A percentile compares a stretch with the other conserved stretches of the same genome.
Evolutionary conservation across 2,888 invertebrate species (phyloP).

Genomic region (Muschampia plurimacula): DNA sequence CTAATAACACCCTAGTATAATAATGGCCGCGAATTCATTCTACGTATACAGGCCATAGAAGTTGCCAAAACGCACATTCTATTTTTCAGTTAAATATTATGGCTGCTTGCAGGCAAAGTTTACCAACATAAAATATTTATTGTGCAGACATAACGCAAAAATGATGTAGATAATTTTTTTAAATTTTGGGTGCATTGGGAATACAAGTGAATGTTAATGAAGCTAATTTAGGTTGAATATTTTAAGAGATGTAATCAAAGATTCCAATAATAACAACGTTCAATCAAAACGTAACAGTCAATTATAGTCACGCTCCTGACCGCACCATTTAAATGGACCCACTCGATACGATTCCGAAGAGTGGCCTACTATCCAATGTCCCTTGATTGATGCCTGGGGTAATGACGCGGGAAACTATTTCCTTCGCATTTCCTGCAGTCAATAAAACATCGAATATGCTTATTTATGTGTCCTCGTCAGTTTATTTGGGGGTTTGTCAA

Average conservation of each 20-base stretch:
- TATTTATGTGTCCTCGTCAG: constrained; percentile 80
- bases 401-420: constrained; percentile 84
- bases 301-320: constrained; percentile 33
- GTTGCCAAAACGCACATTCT: constrained; percentile 31
- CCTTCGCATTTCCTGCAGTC: constrained; percentile 83
- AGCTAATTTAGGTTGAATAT: neutral
- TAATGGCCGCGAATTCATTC: neutral
- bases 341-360: constrained; percentile 24
- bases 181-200: neutral
- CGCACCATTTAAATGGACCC: constrained; percentile 20
- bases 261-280: neutral
- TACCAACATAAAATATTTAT: neutral
- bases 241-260: neutral
- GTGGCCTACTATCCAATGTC: constrained; percentile 51
- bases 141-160: neutral
- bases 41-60: constrained; percentile 11
- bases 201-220: neutral
- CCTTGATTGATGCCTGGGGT: constrained; percentile 81
- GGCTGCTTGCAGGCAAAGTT: constrained; percentile 3
- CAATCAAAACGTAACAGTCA: constrained; percentile 30
- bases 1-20: neutral
- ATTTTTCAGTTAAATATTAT: constrained; percentile 16
- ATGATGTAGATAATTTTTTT: neutral
- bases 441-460: constrained; percentile 84
- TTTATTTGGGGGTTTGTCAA: constrained; percentile 82